Conservation (phyloP, 2,888 invertebrate genomes). For the Dendrolimus houi region DNA sequence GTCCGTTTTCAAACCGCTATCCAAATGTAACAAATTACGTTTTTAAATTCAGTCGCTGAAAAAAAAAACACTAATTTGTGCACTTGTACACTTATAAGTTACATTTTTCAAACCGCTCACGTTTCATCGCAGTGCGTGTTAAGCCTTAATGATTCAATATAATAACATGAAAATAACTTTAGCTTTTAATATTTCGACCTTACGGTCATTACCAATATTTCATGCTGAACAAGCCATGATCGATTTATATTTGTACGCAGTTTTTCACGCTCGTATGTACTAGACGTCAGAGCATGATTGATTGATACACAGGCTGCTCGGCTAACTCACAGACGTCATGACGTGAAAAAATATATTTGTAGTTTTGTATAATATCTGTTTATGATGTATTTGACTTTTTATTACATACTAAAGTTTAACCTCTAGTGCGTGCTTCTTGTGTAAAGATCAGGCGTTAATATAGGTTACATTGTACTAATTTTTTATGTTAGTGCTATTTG, state of each 20-base stretch:
- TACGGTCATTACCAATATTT: neutral
- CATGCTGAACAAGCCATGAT: slow-evolving; percentile 9
- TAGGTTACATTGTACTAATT: too few relatives aligned
- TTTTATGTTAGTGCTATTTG: too few relatives aligned
- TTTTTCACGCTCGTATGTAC: slow-evolving; percentile 5
- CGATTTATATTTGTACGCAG: slow-evolving; percentile 7
- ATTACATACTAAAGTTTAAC: too few relatives aligned
- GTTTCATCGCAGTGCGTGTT: too few relatives aligned
- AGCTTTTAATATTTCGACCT: neutral
- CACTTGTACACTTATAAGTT: too few relatives aligned
- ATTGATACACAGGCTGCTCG: slow-evolving; percentile 16
- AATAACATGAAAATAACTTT: neutral
- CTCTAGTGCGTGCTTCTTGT: too few relatives aligned
- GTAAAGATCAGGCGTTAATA: too few relatives aligned
- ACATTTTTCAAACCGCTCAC: too few relatives aligned
- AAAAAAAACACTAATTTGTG: too few relatives aligned
- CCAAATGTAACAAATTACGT: too few relatives aligned
- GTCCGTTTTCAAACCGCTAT: too few relatives aligned
- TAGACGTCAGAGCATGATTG: slow-evolving; percentile 20
- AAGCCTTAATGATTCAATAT: neutral
- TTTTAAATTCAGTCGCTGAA: too few relatives aligned
- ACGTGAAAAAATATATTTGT: slow-evolving; percentile 7
- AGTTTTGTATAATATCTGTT: neutral
- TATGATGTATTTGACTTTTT: neutral
- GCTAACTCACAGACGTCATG: slow-evolving; percentile 7